Base-by-base conservation (phyloP, 2,113 vertebrate species). In the Odontesthes bonariensis region DNA sequence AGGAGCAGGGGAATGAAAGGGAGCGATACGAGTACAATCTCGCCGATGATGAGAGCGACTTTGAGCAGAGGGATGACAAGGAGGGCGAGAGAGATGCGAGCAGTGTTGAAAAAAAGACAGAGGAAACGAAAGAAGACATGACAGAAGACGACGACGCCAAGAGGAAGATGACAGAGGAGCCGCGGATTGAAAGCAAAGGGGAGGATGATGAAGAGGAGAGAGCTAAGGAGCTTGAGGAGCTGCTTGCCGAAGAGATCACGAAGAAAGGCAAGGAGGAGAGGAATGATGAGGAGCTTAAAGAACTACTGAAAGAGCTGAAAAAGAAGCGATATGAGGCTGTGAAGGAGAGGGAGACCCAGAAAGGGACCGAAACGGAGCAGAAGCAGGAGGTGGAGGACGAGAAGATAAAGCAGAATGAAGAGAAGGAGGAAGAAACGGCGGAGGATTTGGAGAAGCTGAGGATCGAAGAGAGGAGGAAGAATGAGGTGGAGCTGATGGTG, bases 231-330 rank as follows among this genome's bases (percentile, higher is more conserved):
- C 79, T 92, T 0, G 88, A 91, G 60, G 85, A 91, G 75, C 87
- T 93, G 35, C 82, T 93, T 1, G 88, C 88, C 0, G 81, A 86
- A 22, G 86, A 90, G 81, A 86, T 90, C 53, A 79, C 70, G 44
- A 92, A 90, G 73, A 89, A 85, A 53, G 88, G 79, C 14, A 72
- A 57, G 19, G 83, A 80, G 49, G 86, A 89, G 63, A 83, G 42
- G 58, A 85, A 89, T 0, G 84, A 91, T 0, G 65, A 91, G 4
- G 89, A 92, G 69, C 81, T 90, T 5, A 87, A 92, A 66, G 91
- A 93, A 12, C 86, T 91, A 57, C 73, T 91, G 49, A 90, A 90
- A 54, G 91, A 93, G 84, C 76, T 86, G 56, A 93, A 95, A 69
- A 92, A 92, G 84, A 92, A 91, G 73, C 82, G 87, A 10, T 89